Evolutionary conservation across 1,140 invertebrate species (phyloP).

Genomic region (Papilio dardanus): DNA sequence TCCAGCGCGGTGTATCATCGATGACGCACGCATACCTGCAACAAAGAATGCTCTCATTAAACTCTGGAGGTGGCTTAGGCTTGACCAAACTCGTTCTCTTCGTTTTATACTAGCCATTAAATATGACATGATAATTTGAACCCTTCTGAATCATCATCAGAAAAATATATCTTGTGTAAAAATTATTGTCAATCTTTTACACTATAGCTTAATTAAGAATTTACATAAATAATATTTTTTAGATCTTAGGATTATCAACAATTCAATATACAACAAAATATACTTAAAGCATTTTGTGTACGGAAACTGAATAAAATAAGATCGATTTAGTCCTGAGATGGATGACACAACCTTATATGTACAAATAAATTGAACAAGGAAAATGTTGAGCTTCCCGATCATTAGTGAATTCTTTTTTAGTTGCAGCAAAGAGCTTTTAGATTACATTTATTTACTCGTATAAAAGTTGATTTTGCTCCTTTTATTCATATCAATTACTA

Average conservation of each 20-base stretch:
- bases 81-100: conserved; percentile 3
- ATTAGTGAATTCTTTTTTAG: background rate
- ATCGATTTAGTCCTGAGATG: background rate
- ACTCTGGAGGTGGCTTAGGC: conserved; percentile 16
- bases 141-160: background rate
- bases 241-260: background rate
- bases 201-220: too few species aligned
- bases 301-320: background rate
- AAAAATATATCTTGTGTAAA: too few species aligned
- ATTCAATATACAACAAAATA: background rate
- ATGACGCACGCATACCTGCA: conserved; percentile 70
- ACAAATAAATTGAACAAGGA: conserved; percentile 13
- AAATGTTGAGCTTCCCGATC: background rate
- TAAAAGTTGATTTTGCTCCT: background rate
- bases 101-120: background rate
- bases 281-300: background rate
- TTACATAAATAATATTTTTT: background rate
- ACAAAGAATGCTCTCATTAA: conserved; percentile 61
- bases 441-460: background rate
- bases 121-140: background rate
- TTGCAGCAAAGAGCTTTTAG: background rate
- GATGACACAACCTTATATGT: conserved; percentile 18
- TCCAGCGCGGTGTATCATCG: conserved; percentile 61
- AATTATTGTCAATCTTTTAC: too few species aligned
- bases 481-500: background rate